These are phyloP conservation scores for Spodoptera exigua DNA, from an alignment of 2,888 invertebrate genomes.

Conservation along the genomic window DNA sequence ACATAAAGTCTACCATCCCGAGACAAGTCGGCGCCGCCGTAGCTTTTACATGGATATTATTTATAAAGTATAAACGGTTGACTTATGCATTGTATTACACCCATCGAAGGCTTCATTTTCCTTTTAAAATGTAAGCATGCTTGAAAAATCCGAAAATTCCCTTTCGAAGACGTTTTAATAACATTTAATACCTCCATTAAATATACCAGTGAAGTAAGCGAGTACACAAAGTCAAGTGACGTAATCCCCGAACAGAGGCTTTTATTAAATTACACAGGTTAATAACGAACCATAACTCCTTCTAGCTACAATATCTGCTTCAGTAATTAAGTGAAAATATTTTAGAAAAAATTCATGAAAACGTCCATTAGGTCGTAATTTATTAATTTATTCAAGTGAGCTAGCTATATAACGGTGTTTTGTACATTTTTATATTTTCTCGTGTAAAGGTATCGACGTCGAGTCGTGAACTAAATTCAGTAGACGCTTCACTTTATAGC, in stretches of 20 bases:
- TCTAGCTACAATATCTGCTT: conserved; percentile 34
- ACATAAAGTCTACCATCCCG: conserved; percentile 5
- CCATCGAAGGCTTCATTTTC: not conserved
- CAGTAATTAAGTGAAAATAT: conserved; percentile 48
- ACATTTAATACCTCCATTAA: conserved; percentile 13
- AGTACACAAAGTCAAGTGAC: conserved; percentile 25
- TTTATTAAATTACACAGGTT: conserved; percentile 38
- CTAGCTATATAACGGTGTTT: conserved; percentile 56
- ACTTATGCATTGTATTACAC: conserved; percentile 1
- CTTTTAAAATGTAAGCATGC: conserved; percentile 1
- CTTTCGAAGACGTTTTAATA: conserved; percentile 20
- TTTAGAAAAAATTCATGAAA: conserved; percentile 44
- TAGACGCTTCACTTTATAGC: conserved; percentile 74
- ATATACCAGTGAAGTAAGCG: conserved; percentile 15
- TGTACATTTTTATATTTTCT: conserved; percentile 70
- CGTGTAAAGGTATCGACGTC: conserved; percentile 66
- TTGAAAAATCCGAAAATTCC: conserved; percentile 5
- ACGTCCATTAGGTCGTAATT: conserved; percentile 45
- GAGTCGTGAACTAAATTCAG: conserved; percentile 74
- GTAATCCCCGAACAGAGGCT: conserved; percentile 9
- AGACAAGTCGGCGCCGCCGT: not conserved
- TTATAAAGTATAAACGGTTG: conserved; percentile 5
- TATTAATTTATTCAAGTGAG: conserved; percentile 61
- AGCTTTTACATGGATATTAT: too few relatives aligned
- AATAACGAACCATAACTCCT: conserved; percentile 42